Evolutionary conservation across 2,888 invertebrate genomes (phyloP).

Genomic region (Branchellion lobata): DNA sequence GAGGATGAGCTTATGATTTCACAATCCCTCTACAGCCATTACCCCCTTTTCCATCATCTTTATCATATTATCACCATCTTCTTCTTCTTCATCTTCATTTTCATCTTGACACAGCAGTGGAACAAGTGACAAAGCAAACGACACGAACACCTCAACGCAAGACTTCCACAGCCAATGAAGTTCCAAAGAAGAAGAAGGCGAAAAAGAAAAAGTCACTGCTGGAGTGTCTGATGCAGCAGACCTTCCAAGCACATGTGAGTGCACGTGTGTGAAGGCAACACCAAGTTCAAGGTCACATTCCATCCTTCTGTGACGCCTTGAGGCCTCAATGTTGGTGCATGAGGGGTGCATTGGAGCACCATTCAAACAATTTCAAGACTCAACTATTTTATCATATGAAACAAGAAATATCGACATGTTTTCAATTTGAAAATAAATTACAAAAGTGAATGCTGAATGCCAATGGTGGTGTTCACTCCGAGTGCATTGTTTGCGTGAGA

Average conservation of each 20-base stretch:
- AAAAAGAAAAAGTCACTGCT: conserved; percentile 19
- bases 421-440: no score
- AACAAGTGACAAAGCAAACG: background rate
- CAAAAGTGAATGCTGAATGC: no score
- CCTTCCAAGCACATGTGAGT: conserved; percentile 23
- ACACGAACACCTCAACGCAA: background rate
- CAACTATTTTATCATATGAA: no score
- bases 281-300: background rate
- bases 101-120: background rate
- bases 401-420: no score
- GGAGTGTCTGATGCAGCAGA: conserved; percentile 35
- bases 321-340: no score
- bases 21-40: no score
- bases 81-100: background rate
- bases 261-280: no score
- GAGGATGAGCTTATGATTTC: no score
- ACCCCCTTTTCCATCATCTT: no score
- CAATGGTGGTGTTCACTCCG: no score
- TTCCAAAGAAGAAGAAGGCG: background rate
- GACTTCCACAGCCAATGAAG: background rate
- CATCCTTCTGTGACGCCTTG: background rate
- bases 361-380: no score
- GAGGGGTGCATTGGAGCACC: no score
- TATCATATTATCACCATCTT: background rate
- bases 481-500: conserved; percentile 46